Evolutionary conservation across 2,888 invertebrate species (phyloP).

Genomic region (Trachelus tabidus): DNA sequence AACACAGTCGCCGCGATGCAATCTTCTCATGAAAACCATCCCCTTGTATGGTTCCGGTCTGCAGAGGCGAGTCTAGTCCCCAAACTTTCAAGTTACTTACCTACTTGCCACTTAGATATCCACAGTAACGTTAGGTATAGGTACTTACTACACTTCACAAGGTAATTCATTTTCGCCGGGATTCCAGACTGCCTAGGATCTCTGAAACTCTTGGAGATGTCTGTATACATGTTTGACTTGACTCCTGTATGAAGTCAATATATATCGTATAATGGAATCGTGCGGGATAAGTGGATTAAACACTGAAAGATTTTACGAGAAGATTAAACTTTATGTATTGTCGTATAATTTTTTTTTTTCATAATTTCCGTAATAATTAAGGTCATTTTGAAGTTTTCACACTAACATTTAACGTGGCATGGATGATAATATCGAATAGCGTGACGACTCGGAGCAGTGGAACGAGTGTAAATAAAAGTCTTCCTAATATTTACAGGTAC

Average conservation of each 20-base stretch:
- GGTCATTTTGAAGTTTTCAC: not conserved
- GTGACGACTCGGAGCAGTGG: not conserved
- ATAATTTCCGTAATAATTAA: not conserved
- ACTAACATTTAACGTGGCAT: not conserved
- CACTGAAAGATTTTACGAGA: not conserved
- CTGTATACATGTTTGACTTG: not conserved
- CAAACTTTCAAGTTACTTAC: constrained; percentile 59
- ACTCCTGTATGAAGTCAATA: not conserved
- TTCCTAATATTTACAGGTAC: not conserved
- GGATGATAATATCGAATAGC: not conserved
- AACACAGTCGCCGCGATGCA: not conserved
- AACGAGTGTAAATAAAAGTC: not conserved
- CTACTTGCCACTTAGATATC: constrained; percentile 57
- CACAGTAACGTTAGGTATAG: constrained; percentile 2
- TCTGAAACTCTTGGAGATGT: not conserved
- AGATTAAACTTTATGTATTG: not conserved
- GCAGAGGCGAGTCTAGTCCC: constrained; percentile 34
- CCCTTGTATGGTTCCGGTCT: constrained; percentile 31
- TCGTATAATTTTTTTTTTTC: not conserved
- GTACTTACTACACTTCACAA: not conserved
- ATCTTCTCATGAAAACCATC: not conserved
- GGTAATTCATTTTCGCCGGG: not conserved
- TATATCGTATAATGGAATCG: not conserved
- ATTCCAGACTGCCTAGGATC: not conserved
- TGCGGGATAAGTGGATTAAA: not conserved